A percentile compares a stretch with the other conserved stretches of the same genome.
Conservation (phyloP, 37 sponge, comb jelly and placozoan species). For the Ianthella basta region DNA sequence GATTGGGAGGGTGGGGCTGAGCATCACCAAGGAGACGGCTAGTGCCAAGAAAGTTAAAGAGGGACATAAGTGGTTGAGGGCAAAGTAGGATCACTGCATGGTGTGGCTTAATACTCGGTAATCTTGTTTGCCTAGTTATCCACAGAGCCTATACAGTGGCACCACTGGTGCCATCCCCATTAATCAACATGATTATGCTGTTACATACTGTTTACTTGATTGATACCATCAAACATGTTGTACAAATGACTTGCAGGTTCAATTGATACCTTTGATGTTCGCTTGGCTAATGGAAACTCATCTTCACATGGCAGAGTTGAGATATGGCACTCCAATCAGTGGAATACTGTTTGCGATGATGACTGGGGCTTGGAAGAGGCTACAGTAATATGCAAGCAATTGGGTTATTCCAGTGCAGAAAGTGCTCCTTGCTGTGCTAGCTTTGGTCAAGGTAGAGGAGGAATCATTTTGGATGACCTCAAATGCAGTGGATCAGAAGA, state of each 20-base stretch:
- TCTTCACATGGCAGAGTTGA: constrained; percentile 27
- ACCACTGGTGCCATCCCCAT: too few relatives aligned
- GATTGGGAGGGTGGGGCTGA: too few relatives aligned
- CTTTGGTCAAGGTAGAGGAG: neutral
- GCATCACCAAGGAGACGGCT: too few relatives aligned
- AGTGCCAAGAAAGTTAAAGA: too few relatives aligned
- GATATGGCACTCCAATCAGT: neutral
- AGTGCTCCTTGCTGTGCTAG: neutral
- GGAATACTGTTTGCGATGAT: constrained; percentile 26
- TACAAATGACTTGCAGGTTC: too few relatives aligned
- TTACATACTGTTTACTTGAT: too few relatives aligned
- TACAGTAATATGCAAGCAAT: neutral
- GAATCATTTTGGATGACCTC: neutral
- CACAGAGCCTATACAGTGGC: neutral
- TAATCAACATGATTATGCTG: too few relatives aligned
- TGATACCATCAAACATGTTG: too few relatives aligned
- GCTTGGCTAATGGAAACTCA: neutral
- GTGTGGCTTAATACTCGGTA: too few relatives aligned
- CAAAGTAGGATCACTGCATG: too few relatives aligned
- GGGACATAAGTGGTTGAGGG: too few relatives aligned
- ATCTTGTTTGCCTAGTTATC: neutral
- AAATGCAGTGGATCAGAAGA: neutral
- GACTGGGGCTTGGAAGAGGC: neutral
- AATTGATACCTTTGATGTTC: neutral
- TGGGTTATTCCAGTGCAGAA: neutral